Conservation (phyloP, 2,888 invertebrate genomes). For the Cremastinae sp. region DNA sequence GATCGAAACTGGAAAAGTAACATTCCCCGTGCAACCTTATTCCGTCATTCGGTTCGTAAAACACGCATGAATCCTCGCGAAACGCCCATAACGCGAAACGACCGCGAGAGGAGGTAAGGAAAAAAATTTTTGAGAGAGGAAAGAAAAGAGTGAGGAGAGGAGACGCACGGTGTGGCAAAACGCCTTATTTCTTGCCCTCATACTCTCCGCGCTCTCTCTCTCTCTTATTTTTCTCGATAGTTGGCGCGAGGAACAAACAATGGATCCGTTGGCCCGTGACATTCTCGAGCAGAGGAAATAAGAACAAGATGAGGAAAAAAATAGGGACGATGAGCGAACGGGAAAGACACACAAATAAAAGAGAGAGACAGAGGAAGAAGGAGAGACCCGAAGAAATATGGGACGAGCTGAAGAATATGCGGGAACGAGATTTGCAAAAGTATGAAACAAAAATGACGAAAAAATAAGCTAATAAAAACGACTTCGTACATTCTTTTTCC, state of each 20-base stretch:
- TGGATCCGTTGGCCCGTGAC: conserved; percentile 70
- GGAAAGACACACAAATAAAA: conserved; percentile 50
- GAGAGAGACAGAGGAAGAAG: conserved; percentile 20
- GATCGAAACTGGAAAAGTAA: conserved; percentile 36
- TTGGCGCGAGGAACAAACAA: conserved; percentile 66
- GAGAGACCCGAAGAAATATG: no score
- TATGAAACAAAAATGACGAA: not conserved
- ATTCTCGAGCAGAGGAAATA: conserved; percentile 61
- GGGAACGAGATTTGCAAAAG: conserved; percentile 46
- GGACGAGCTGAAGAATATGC: conserved; percentile 27
- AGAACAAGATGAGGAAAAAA: conserved; percentile 45
- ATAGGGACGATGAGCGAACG: conserved; percentile 22
- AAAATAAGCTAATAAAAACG: conserved; percentile 3
- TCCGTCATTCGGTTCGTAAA: conserved; percentile 44
- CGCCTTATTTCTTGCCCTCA: not conserved
- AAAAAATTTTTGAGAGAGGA: conserved; percentile 4
- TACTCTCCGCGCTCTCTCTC: conserved; percentile 13
- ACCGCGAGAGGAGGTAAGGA: conserved; percentile 21
- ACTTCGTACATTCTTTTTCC: no score
- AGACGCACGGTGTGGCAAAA: conserved; percentile 41
- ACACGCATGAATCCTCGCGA: conserved; percentile 45
- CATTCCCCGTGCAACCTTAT: conserved; percentile 9
- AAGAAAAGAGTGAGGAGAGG: conserved; percentile 48
- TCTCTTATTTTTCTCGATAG: conserved; percentile 48
- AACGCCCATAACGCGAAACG: conserved; percentile 41